Percentiles rank a stretch among this genome's conserved stretches.
phyloP scores from a whole-genome alignment of 2,113 vertebrate species.

The Podocnemis expansa region DNA sequence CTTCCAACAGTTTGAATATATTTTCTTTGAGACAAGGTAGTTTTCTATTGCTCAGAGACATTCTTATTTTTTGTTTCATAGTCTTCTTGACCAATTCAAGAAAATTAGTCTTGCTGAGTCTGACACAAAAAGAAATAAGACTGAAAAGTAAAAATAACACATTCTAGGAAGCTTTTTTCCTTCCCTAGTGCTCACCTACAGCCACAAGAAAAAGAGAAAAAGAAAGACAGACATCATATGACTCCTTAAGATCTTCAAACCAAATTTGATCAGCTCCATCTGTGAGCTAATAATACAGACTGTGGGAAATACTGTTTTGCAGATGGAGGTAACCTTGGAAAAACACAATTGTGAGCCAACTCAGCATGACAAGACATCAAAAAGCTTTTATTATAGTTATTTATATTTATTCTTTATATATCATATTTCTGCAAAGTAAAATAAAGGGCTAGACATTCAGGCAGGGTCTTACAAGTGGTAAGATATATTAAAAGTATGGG shows the following conservation, averaged over 20 bases:
- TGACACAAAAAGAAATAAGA: neutral
- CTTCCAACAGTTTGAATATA: neutral
- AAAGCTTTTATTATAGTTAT: neutral
- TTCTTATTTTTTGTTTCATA: neutral
- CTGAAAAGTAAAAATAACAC: conserved; percentile 5
- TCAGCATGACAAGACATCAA: neutral
- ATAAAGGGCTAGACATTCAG: neutral
- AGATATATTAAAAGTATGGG: neutral
- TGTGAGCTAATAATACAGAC: conserved; percentile 38
- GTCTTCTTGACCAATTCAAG: neutral
- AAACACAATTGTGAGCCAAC: conserved; percentile 12
- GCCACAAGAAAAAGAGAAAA: conserved; percentile 1
- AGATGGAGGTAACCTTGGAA: conserved; percentile 3
- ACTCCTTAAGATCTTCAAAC: conserved; percentile 39
- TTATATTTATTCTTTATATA: no score
- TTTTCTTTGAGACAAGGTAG: neutral
- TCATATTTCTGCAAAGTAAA: neutral
- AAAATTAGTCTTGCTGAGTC: neutral
- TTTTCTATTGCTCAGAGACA: neutral
- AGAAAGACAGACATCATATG: neutral
- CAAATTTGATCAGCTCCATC: conserved; percentile 31
- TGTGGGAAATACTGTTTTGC: conserved; percentile 25
- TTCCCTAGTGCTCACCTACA: conserved; percentile 14
- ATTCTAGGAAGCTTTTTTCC: neutral
- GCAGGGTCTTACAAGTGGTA: neutral